These are phyloP conservation scores for Cydia amplana DNA, from an alignment of 1,140 invertebrate species.

Conservation along the genomic window DNA sequence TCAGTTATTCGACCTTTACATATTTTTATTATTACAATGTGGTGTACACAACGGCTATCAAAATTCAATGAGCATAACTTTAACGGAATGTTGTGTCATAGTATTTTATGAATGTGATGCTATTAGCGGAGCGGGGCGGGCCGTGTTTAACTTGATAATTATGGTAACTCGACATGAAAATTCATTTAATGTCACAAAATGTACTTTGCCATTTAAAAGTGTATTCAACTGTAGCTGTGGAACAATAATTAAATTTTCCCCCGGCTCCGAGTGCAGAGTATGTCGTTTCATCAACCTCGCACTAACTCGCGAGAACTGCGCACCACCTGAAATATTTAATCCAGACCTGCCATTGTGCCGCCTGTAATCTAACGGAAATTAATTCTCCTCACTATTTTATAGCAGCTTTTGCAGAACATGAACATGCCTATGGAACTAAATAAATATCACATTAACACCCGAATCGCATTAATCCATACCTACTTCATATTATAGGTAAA, in stretches of 20 bases:
- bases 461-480: not conserved
- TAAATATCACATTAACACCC: not conserved
- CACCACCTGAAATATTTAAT: slow-evolving; percentile 75
- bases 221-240: slow-evolving; percentile 66
- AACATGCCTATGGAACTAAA: not conserved
- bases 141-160: slow-evolving; percentile 45
- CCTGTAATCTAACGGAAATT: slow-evolving; percentile 67
- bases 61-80: slow-evolving; percentile 24
- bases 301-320: slow-evolving; percentile 61
- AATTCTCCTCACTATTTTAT: slow-evolving; percentile 65
- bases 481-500: no score
- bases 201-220: slow-evolving; percentile 68
- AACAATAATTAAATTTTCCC: slow-evolving; percentile 76
- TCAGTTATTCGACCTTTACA: not conserved
- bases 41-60: not conserved
- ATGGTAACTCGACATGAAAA: slow-evolving; percentile 66
- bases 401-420: not conserved
- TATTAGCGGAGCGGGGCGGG: slow-evolving; percentile 13
- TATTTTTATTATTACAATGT: slow-evolving; percentile 18
- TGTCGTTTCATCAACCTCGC: slow-evolving; percentile 69
- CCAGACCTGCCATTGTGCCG: slow-evolving; percentile 65
- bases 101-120: slow-evolving; percentile 27
- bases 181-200: slow-evolving; percentile 69
- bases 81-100: slow-evolving; percentile 8
- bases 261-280: slow-evolving; percentile 60